Conservation (phyloP, 2,797 vertebrate species). For the Urosaurus nigricauda region DNA sequence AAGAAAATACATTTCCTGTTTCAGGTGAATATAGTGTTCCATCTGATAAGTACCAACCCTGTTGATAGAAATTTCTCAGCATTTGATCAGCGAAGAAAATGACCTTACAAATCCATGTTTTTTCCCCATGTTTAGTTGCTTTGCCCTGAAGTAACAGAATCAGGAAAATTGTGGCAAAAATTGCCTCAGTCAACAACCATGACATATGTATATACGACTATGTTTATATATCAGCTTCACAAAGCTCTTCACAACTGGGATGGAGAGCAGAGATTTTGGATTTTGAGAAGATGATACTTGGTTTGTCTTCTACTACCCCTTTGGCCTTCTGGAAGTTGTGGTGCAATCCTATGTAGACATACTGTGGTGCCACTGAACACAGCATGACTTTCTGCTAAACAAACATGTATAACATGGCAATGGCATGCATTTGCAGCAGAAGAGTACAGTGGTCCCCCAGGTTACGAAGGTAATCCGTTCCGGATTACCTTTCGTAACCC, state of each 20-base stretch:
- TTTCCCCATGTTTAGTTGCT: background rate
- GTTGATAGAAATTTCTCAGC: background rate
- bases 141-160: background rate
- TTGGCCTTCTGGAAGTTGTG: background rate
- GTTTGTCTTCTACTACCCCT: background rate
- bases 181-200: background rate
- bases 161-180: background rate
- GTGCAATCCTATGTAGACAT: background rate
- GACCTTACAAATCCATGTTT: background rate
- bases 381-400: background rate
- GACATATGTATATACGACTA: background rate
- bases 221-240: background rate
- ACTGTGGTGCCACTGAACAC: background rate
- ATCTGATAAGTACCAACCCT: background rate
- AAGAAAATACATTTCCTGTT: background rate
- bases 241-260: background rate
- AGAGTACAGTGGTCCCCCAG: too few relatives aligned
- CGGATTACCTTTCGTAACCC: too few relatives aligned
- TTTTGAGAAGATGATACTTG: background rate
- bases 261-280: background rate
- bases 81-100: background rate
- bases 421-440: background rate
- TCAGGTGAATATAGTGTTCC: constrained; percentile 5
- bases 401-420: background rate
- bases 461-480: too few relatives aligned